Percentiles rank a stretch among this genome's conserved stretches.
Conservation (phyloP, 2,888 invertebrate species). For the Cybosia mesomella region DNA sequence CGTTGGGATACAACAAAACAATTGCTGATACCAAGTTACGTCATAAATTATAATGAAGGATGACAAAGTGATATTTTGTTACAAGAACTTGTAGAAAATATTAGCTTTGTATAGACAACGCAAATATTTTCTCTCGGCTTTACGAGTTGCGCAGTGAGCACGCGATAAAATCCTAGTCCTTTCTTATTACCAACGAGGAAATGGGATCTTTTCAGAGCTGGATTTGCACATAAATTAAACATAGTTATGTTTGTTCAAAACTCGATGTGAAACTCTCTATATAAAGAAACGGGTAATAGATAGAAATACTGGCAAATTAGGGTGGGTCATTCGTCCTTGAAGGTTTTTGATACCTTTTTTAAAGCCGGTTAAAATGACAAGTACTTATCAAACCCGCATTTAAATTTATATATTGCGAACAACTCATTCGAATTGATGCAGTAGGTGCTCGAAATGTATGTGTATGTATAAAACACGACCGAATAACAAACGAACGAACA, state of each 20-base stretch:
- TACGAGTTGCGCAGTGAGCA: not conserved
- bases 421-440: too few species aligned
- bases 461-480: too few species aligned
- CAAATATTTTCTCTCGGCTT: not conserved
- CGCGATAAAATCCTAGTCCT: not conserved
- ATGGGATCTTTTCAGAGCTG: not conserved
- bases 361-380: too few species aligned
- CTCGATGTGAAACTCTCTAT: not conserved
- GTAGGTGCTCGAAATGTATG: too few species aligned
- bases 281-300: not conserved
- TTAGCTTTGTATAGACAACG: not conserved
- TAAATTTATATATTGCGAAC: too few species aligned
- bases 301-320: not conserved
- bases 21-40: not conserved
- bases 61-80: not conserved
- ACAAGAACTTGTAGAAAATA: slow-evolving; percentile 2
- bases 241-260: not conserved
- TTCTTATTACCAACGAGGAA: slow-evolving; percentile 1
- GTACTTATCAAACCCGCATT: too few species aligned
- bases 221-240: slow-evolving; percentile 4
- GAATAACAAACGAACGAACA: too few species aligned
- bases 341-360: too few species aligned
- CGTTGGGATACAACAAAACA: not conserved
- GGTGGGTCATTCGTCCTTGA: not conserved
- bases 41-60: not conserved